phyloP scores from a whole-genome alignment of 1,140 invertebrate species.

The Bombus sibiricus region DNA sequence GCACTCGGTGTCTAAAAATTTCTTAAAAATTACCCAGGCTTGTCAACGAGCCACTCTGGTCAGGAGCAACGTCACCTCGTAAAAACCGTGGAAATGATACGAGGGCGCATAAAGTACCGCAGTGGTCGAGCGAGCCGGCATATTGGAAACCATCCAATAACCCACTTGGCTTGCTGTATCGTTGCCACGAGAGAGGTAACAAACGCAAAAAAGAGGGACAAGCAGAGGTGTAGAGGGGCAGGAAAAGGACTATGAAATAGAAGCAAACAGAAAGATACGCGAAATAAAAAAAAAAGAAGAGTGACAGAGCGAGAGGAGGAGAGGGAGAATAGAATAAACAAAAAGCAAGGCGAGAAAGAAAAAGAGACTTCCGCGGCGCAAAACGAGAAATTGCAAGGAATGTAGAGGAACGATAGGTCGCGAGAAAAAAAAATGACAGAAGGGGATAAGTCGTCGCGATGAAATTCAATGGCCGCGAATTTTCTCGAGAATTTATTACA shows the following conservation, averaged over 20 bases:
- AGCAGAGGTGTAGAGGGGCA: not conserved
- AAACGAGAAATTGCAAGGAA: constrained; percentile 11
- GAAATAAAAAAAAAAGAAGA: constrained; percentile 8
- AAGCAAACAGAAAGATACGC: constrained; percentile 10
- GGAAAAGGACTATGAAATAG: not conserved
- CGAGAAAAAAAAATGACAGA: not conserved
- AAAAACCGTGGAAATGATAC: constrained; percentile 47
- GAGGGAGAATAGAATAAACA: constrained; percentile 16
- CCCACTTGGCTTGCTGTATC: constrained; percentile 56
- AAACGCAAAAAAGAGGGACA: constrained; percentile 12
- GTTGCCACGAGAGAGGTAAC: constrained; percentile 18
- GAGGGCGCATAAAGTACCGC: constrained; percentile 47
- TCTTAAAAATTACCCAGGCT: not conserved
- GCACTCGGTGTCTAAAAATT: not conserved
- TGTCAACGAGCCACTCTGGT: not conserved
- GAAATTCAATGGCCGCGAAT: constrained; percentile 21
- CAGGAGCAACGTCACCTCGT: not conserved
- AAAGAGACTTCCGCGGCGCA: not conserved
- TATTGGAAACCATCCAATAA: constrained; percentile 64
- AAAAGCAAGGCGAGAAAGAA: constrained; percentile 5
- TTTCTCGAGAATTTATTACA: constrained; percentile 20
- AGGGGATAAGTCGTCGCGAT: constrained; percentile 9
- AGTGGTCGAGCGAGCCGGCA: constrained; percentile 50
- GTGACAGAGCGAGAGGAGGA: not conserved
- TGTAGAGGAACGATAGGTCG: not conserved